Evolutionary conservation across 2,888 invertebrate species (phyloP).

Genomic region (Pseudeuparius sepicola): DNA sequence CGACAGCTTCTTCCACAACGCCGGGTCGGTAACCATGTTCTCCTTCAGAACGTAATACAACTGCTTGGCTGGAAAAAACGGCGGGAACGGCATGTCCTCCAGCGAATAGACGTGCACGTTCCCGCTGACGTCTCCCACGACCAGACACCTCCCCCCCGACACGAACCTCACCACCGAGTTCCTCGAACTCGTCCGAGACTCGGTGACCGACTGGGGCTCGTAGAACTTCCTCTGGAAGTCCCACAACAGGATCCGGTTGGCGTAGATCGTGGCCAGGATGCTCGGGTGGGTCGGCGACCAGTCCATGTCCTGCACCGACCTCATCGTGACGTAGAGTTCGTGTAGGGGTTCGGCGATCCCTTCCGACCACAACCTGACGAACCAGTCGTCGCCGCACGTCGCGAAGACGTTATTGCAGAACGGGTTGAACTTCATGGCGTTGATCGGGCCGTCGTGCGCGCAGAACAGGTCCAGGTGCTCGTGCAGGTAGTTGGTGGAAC

Average conservation of each 20-base stretch:
- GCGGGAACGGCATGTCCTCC: constrained; percentile 62
- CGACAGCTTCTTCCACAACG: constrained; percentile 48
- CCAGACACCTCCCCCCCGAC: constrained; percentile 51
- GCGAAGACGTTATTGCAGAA: constrained; percentile 57
- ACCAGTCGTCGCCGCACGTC: constrained; percentile 69
- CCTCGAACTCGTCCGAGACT: constrained; percentile 37
- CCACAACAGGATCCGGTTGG: constrained; percentile 61
- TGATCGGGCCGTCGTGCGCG: constrained; percentile 68
- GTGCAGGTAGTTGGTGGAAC: constrained; percentile 72
- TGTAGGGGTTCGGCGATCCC: constrained; percentile 40
- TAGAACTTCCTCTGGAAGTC: constrained; percentile 61
- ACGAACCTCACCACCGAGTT: constrained; percentile 51
- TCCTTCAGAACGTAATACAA: constrained; percentile 52
- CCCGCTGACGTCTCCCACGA: constrained; percentile 55
- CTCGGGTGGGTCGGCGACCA: constrained; percentile 68
- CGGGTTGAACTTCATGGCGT: constrained; percentile 58
- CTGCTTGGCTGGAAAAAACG: constrained; percentile 52
- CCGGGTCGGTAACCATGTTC: constrained; percentile 51
- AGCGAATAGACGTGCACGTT: constrained; percentile 55
- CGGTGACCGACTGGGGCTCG: constrained; percentile 50
- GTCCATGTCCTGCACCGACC: constrained; percentile 43
- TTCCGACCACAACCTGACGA: constrained; percentile 64
- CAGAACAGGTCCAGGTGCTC: constrained; percentile 34
- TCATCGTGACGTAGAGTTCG: constrained; percentile 38
- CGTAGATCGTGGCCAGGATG: constrained; percentile 55